A percentile compares a stretch with the other conserved stretches of the same genome.
Conservation (phyloP, 2,113 vertebrate genomes). For the Porphyrio hochstetteri region DNA sequence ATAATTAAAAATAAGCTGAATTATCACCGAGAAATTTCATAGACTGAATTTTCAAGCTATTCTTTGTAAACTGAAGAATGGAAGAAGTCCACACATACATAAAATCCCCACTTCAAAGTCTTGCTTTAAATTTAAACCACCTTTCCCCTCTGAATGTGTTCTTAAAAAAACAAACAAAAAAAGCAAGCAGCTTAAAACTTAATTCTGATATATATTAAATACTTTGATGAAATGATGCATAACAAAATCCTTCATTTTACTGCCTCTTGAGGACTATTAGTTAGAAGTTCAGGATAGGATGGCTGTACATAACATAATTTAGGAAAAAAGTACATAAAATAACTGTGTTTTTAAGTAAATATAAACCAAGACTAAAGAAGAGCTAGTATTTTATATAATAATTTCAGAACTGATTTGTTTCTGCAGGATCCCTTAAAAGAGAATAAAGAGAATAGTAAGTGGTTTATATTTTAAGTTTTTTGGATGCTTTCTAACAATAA, state of each 20-base stretch:
- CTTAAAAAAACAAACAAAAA: not conserved
- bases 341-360: not conserved
- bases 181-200: not conserved
- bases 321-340: not conserved
- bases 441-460: not conserved
- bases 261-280: not conserved
- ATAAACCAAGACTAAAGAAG: not conserved
- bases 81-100: not conserved
- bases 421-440: not conserved
- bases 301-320: accelerated
- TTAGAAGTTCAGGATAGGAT: not conserved
- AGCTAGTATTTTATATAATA: not conserved
- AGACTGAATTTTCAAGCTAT: not conserved
- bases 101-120: not conserved
- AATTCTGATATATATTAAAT: not conserved
- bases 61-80: not conserved
- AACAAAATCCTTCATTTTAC: not conserved
- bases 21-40: not conserved
- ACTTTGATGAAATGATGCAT: not conserved
- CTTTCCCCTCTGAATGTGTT: not conserved
- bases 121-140: not conserved
- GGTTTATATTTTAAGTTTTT: not conserved
- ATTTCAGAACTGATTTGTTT: not conserved
- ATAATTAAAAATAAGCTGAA: not conserved
- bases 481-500: not conserved